A percentile compares a stretch with the other conserved stretches of the same genome.
phyloP scores from a whole-genome alignment of 1,140 invertebrate species.

The Phymastichus coffea region DNA sequence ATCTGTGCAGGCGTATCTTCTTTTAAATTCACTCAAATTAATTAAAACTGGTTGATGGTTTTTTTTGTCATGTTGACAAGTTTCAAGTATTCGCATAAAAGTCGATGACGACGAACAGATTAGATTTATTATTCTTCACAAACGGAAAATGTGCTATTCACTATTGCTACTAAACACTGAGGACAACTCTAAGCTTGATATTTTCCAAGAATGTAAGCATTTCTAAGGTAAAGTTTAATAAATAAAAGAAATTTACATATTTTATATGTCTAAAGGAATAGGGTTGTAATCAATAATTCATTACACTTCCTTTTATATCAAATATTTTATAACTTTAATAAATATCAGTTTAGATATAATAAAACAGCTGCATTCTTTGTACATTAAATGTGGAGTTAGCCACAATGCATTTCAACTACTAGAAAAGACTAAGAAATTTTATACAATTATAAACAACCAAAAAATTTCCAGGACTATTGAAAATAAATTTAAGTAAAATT shows the following conservation, averaged over 20 bases:
- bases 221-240: slow-evolving; percentile 7
- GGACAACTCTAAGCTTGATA: slow-evolving; percentile 20
- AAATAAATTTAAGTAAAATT: slow-evolving; percentile 13
- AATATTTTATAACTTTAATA: slow-evolving; percentile 26
- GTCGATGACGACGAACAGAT: not conserved
- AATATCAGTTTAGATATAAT: slow-evolving; percentile 17
- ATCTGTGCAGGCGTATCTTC: not conserved
- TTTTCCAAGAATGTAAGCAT: slow-evolving; percentile 21
- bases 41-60: not conserved
- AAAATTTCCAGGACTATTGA: not conserved
- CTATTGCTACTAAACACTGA: slow-evolving; percentile 2
- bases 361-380: slow-evolving; percentile 26
- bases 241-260: slow-evolving; percentile 23
- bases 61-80: slow-evolving; percentile 19
- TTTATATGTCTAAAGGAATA: slow-evolving; percentile 16
- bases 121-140: not conserved
- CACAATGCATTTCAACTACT: not conserved
- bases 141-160: slow-evolving; percentile 11
- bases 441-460: slow-evolving; percentile 9
- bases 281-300: not conserved
- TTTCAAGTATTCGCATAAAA: not conserved
- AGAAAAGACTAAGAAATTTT: slow-evolving; percentile 14
- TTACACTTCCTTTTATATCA: slow-evolving; percentile 19
- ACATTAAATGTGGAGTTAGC: slow-evolving; percentile 5
- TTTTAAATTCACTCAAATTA: slow-evolving; percentile 4